Percentiles rank a stretch among this genome's conserved stretches.
Evolutionary conservation across 2,888 invertebrate species (phyloP).

Genomic region (Dryobotodes eremita): DNA sequence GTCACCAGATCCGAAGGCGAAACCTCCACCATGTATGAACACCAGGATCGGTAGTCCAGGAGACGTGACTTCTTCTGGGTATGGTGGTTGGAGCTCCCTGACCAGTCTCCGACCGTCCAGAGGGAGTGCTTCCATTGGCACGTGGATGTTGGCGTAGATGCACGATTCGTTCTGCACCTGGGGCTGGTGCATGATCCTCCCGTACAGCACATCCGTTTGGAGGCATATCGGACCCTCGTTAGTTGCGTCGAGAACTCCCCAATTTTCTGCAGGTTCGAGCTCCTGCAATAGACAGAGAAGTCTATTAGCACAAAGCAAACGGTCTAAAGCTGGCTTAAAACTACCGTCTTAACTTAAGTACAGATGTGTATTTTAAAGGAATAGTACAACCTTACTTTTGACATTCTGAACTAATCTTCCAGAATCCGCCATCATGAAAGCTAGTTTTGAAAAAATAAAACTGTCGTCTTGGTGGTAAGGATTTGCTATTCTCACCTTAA

Average conservation of each 20-base stretch:
- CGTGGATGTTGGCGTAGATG: constrained; percentile 85
- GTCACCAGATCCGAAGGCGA: constrained; percentile 85
- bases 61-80: constrained; percentile 43
- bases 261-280: constrained; percentile 87
- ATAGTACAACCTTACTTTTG: not conserved
- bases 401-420: not conserved
- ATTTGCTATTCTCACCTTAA: constrained; percentile 75
- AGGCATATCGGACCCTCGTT: constrained; percentile 91
- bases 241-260: constrained; percentile 89
- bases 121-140: constrained; percentile 76
- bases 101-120: constrained; percentile 32
- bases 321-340: not conserved
- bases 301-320: constrained; percentile 3
- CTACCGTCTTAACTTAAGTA: not conserved
- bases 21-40: constrained; percentile 87
- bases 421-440: not conserved
- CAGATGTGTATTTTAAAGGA: not conserved
- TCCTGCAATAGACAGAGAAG: constrained; percentile 82
- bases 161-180: constrained; percentile 81
- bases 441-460: constrained; percentile 2
- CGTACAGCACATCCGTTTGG: constrained; percentile 89
- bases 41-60: constrained; percentile 82
- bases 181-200: constrained; percentile 71
- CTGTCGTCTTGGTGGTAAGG: not conserved
- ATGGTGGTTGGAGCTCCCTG: constrained; percentile 65